phyloP scores from a whole-genome alignment of 1,140 invertebrate species.

The Aphelenchoides fujianensis region DNA sequence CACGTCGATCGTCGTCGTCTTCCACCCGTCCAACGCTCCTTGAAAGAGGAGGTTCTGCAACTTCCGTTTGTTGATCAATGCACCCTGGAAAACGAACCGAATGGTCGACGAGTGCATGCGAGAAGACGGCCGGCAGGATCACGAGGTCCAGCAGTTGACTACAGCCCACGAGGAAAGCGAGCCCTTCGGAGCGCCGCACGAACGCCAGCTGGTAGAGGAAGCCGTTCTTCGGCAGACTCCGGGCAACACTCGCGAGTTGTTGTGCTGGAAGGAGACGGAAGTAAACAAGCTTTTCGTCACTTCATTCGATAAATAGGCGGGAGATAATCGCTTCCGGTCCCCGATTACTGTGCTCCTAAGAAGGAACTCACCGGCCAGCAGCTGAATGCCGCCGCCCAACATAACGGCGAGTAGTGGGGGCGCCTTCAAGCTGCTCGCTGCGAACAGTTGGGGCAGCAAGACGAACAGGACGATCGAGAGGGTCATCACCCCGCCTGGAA shows the following conservation, averaged over 20 bases:
- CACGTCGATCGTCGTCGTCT: constrained; percentile 20
- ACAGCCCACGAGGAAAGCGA: constrained; percentile 38
- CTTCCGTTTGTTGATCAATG: constrained; percentile 8
- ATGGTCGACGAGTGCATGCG: constrained; percentile 25
- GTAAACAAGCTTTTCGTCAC: too few species aligned
- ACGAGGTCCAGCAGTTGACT: constrained; percentile 32
- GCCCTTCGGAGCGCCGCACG: constrained; percentile 16
- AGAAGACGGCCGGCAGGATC: constrained; percentile 22
- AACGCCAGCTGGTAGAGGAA: constrained; percentile 37
- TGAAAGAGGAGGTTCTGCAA: constrained; percentile 37
- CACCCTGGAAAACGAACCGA: constrained; percentile 26
- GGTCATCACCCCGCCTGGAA: constrained; percentile 29
- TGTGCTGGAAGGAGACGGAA: constrained; percentile 24
- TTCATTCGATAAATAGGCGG: too few species aligned
- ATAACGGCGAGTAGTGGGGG: constrained; percentile 25
- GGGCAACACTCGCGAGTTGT: constrained; percentile 24
- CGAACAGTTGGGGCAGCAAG: constrained; percentile 35
- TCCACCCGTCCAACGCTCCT: not conserved
- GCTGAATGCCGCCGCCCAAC: constrained; percentile 8
- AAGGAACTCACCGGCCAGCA: constrained; percentile 27
- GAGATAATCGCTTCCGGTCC: constrained; percentile 10
- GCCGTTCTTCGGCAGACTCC: constrained; percentile 30
- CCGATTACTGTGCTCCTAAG: constrained; percentile 20
- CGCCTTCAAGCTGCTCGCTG: not conserved
- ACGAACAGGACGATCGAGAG: constrained; percentile 25